Evolutionary conservation across 2,113 vertebrate species (phyloP).

Genomic region (Accipiter virgatus): DNA sequence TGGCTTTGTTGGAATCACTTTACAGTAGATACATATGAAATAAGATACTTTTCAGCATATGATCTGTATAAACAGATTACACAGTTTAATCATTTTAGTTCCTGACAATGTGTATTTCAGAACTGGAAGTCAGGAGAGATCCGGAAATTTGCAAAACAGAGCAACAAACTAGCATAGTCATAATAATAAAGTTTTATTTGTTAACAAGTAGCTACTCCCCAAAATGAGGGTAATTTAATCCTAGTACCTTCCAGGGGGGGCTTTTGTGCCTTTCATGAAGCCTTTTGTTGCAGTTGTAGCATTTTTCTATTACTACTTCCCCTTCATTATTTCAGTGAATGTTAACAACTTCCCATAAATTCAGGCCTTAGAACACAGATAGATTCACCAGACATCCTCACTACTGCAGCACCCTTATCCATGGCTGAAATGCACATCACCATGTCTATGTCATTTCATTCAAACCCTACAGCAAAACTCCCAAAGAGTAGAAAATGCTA

Average conservation of each 20-base stretch:
- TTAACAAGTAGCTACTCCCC: not conserved
- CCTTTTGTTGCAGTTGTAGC: not conserved
- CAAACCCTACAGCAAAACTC: not conserved
- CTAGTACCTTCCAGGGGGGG: not conserved
- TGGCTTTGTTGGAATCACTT: not conserved
- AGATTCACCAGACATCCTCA: not conserved
- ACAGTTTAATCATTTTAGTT: not conserved
- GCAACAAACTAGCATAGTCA: not conserved
- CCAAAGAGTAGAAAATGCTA: not conserved
- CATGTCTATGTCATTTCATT: not conserved
- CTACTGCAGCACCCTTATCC: not conserved
- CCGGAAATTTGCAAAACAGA: not conserved
- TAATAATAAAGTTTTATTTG: not conserved
- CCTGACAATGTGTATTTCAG: not conserved
- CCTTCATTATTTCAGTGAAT: not conserved
- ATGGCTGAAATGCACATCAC: not conserved
- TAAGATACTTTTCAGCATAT: not conserved
- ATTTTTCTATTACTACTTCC: not conserved
- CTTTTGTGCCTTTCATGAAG: not conserved
- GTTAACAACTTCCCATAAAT: not conserved
- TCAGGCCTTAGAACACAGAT: not conserved
- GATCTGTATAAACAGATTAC: slow-evolving; percentile 9
- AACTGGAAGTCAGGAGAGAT: not conserved
- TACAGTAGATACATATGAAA: not conserved
- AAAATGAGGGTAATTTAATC: not conserved